Evolutionary conservation across 2,797 vertebrate species (phyloP).

Genomic region (Paratrypauchen microcephalus): DNA sequence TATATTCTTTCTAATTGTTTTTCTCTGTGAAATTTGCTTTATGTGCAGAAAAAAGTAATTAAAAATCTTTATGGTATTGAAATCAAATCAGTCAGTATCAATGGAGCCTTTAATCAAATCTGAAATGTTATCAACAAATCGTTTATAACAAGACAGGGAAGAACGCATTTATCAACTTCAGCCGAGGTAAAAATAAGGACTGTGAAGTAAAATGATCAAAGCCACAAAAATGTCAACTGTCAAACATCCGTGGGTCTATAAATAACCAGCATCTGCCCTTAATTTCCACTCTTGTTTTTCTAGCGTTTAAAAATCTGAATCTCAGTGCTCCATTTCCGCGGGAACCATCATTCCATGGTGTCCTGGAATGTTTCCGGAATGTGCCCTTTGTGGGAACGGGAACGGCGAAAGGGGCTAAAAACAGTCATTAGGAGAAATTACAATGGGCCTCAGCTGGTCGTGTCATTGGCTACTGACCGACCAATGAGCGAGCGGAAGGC

Average conservation of each 20-base stretch:
- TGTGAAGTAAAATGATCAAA: not conserved
- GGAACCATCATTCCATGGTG: conserved; percentile 23
- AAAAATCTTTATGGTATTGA: too few relatives aligned
- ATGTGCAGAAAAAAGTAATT: too few relatives aligned
- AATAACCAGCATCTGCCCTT: conserved; percentile 11
- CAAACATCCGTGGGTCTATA: not conserved
- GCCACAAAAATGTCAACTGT: not conserved
- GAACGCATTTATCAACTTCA: not conserved
- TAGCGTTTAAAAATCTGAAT: conserved; percentile 22
- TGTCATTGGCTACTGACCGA: not conserved
- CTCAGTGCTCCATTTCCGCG: conserved; percentile 35
- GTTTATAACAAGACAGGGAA: too few relatives aligned
- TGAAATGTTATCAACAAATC: too few relatives aligned
- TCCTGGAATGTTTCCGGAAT: conserved; percentile 33
- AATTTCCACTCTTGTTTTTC: not conserved
- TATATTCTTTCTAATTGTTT: too few relatives aligned
- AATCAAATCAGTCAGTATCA: too few relatives aligned
- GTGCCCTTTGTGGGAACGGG: conserved; percentile 48
- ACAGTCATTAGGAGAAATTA: conserved; percentile 1
- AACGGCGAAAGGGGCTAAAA: not conserved
- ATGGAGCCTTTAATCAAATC: too few relatives aligned
- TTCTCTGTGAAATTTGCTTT: too few relatives aligned
- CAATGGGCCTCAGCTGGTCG: not conserved
- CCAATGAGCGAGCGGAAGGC: not conserved
- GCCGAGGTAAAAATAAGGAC: conserved; percentile 13